These are phyloP conservation scores for Sphaeridia pumilis DNA, from an alignment of 2,888 invertebrate genomes.

Conservation along the genomic window DNA sequence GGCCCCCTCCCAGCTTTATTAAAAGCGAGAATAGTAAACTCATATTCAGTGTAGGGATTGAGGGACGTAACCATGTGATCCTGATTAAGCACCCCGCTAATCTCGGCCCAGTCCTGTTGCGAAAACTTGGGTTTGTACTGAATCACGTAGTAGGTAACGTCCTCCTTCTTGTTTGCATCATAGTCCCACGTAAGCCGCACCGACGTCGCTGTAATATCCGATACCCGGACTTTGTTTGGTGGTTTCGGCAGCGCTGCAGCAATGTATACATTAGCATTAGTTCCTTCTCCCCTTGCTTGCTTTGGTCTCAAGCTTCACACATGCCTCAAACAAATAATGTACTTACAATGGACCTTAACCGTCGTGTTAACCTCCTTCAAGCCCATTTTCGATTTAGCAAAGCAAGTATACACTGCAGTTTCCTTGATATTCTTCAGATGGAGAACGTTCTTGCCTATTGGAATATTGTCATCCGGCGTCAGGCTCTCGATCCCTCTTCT, in stretches of 20 bases:
- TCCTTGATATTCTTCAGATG: conserved; percentile 74
- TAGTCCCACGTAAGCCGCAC: conserved; percentile 89
- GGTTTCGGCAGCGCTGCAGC: conserved; percentile 79
- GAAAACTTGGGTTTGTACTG: conserved; percentile 93
- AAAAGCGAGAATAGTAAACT: conserved; percentile 88
- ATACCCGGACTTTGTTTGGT: conserved; percentile 77
- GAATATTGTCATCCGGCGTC: conserved; percentile 74
- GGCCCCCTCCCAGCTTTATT: conserved; percentile 88
- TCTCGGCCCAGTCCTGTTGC: conserved; percentile 81
- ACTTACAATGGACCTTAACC: conserved; percentile 92
- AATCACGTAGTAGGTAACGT: conserved; percentile 90
- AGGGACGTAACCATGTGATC: conserved; percentile 81
- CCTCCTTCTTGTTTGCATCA: conserved; percentile 59
- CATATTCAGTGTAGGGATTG: conserved; percentile 90
- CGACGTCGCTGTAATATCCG: conserved; percentile 86
- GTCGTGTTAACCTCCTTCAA: conserved; percentile 75
- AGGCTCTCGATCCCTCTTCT: conserved; percentile 70
- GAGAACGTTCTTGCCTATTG: conserved; percentile 64
- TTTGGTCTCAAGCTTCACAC: not conserved
- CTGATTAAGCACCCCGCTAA: conserved; percentile 83
- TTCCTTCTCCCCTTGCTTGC: not conserved
- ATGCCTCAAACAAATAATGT: too few species aligned
- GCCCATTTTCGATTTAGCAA: conserved; percentile 86
- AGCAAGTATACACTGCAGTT: conserved; percentile 93
- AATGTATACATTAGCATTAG: not conserved